Evolutionary conservation across 2,888 invertebrate species (phyloP).

Genomic region (Eremobia ochroleuca): DNA sequence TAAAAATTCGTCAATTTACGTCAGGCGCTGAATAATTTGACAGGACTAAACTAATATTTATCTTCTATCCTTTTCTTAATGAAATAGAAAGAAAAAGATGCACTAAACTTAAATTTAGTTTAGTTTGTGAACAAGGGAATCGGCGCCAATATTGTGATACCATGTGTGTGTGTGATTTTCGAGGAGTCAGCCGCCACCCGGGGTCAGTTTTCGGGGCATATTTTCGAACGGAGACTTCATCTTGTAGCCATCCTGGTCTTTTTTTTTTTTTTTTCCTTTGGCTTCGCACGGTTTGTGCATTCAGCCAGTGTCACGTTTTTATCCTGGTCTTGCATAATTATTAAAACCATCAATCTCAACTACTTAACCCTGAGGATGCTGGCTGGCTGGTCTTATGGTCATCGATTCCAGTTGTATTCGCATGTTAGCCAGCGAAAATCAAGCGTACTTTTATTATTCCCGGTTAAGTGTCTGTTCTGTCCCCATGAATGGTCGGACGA

Average conservation of each 20-base stretch:
- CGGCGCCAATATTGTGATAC: too few relatives aligned
- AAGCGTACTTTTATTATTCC: background rate
- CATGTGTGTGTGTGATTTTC: too few relatives aligned
- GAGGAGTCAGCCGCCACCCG: background rate
- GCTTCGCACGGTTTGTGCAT: too few relatives aligned
- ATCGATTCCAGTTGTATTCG: background rate
- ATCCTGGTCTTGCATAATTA: background rate
- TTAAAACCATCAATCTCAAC: background rate
- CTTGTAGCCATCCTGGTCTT: background rate
- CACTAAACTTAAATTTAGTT: too few relatives aligned
- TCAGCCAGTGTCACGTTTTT: too few relatives aligned
- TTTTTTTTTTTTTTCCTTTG: too few relatives aligned
- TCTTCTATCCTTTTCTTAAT: too few relatives aligned
- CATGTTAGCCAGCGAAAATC: background rate
- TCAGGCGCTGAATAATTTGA: too few relatives aligned
- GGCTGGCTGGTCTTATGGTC: background rate
- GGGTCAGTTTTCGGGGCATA: background rate
- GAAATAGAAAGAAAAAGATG: too few relatives aligned
- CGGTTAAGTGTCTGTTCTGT: background rate
- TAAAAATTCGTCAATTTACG: too few relatives aligned
- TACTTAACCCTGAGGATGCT: background rate
- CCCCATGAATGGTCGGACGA: background rate
- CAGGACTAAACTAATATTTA: too few relatives aligned
- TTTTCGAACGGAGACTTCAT: background rate
- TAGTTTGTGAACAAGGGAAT: too few relatives aligned